These are phyloP conservation scores for Procambarus clarkii DNA, from an alignment of 1,140 invertebrate species.

Conservation along the genomic window DNA sequence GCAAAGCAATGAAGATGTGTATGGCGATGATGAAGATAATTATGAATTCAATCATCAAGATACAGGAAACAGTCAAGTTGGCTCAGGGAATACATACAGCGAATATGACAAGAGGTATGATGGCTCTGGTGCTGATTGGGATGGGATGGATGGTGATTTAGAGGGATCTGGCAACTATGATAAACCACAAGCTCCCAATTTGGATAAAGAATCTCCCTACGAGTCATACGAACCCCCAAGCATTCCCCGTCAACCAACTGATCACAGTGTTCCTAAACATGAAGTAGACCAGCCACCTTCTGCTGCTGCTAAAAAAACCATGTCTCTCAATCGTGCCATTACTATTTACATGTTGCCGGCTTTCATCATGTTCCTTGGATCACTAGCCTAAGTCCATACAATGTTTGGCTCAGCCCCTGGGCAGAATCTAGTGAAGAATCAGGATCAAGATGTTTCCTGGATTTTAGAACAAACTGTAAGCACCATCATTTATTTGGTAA, in stretches of 20 bases:
- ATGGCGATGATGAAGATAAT: constrained; percentile 25
- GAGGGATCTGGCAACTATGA: constrained; percentile 46
- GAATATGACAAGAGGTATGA: constrained; percentile 33
- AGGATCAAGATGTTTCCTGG: constrained; percentile 32
- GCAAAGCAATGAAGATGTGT: neutral
- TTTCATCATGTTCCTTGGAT: constrained; percentile 66
- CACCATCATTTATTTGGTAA: constrained; percentile 9
- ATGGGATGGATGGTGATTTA: neutral
- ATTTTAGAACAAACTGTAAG: constrained; percentile 2
- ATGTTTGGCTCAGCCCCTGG: neutral
- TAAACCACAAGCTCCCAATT: neutral
- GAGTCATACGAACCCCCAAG: neutral
- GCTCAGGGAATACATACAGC: neutral
- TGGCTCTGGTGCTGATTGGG: constrained; percentile 44
- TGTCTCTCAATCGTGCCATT: constrained; percentile 65
- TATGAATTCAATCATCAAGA: neutral
- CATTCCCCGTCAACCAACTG: constrained; percentile 5
- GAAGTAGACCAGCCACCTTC: constrained; percentile 44
- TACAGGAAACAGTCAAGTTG: neutral
- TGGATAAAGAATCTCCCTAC: neutral
- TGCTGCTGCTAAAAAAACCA: constrained; percentile 59
- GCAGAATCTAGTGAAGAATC: constrained; percentile 18
- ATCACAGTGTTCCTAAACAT: constrained; percentile 17
- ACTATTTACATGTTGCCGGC: constrained; percentile 66
- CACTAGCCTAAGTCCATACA: constrained; percentile 40